Evolutionary conservation across 64 coral and sea anemone genomes (phyloP), one percentile per base, ranked within the genome.

Genomic region (Pocillopora verrucosa): DNA sequence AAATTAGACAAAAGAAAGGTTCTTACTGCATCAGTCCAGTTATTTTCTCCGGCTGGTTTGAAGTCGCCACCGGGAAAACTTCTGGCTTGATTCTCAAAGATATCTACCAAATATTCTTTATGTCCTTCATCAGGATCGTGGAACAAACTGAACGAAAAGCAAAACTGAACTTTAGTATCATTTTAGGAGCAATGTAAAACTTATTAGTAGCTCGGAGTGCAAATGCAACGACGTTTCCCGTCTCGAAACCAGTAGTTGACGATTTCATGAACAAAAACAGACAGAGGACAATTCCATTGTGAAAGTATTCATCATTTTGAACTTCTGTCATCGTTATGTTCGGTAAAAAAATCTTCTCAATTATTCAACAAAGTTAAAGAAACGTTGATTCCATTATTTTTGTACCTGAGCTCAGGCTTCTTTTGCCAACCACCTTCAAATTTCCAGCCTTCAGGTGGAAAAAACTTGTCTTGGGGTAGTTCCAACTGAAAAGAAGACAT

Each of bases 21-120:
- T 62, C 37, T 93, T 73, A 97, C 95, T 88, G 87, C 67, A 26
- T 97, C 88, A 34, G 77, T 65, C 95, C 95, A 97, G 34, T 82
- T 83, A 6, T 83, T 30, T 0, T 92, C 87, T 3, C 41, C 41
- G 7, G 95, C 88, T 9, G 87, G 64, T 81, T 86, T 86, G 67
- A 88, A 97, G 78, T 83, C 79, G 19, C 91, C 95, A 37, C 95
- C 95, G 17, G 95, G 95, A 68, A 93, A 88, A 60, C 87, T 93
- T 14, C 95, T 78, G 36, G 77, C 68, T 85, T 97, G 91, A 37
- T 91, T 88, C 65, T 97, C 95, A 58, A 93, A 97, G 9, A 88
- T 78, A 38, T 93, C 95, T 3, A 94, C 87, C 17, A 97, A 56
- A 34, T 91, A 97, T 16, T 77, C 80, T 25, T 89, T 97, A 34